Evolutionary conservation across 2,888 invertebrate species (phyloP), one percentile per base, ranked within the genome.

Genomic region (Eupithecia abbreviata): DNA sequence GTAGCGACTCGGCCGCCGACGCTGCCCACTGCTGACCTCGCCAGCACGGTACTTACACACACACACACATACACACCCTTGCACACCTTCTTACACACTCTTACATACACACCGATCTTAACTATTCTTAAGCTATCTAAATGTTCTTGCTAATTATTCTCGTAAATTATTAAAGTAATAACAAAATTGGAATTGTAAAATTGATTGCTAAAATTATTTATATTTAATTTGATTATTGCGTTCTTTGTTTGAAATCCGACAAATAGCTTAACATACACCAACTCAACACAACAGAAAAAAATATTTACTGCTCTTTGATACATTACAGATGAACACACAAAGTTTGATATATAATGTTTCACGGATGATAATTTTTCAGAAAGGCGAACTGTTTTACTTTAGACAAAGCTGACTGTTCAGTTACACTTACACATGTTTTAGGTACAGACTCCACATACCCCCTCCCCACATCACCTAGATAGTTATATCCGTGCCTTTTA

Each of bases 1-100:
- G 95, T 95, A 93, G 94, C 91, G 90, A 86, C 89, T 84, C 90
- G 84, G 89, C 90, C 86, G 93, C 89, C 87, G 90, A 90, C 87
- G 90, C 91, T 86, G 90, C 90, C 87, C 89, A 90, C 88, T 88
- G 89, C 88, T 86, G 87, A 86, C 87, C 90, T 88, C 90, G 88
- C 88, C 88, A 86, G 87, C 91, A 94, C 94, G 94, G 94, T 94
- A 94, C 92, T 93, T 92, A 91, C 92, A 87, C 91, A 78, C 83
- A 81, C 78, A 79, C 84, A 73, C 78, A 81, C 80, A 79, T 78
- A 75, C 5, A 62, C 62, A 81, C 80, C 81, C 83, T 77, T 75
- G 84, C 82, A 81, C 83, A 77, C 66, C 73, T 77, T 77, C 55
- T 79, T 77, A 81, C 43, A 74, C 72, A 78, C 78, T 70, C 5